phyloP scores from a whole-genome alignment of 1,140 invertebrate genomes.

The Gryon sp. region DNA sequence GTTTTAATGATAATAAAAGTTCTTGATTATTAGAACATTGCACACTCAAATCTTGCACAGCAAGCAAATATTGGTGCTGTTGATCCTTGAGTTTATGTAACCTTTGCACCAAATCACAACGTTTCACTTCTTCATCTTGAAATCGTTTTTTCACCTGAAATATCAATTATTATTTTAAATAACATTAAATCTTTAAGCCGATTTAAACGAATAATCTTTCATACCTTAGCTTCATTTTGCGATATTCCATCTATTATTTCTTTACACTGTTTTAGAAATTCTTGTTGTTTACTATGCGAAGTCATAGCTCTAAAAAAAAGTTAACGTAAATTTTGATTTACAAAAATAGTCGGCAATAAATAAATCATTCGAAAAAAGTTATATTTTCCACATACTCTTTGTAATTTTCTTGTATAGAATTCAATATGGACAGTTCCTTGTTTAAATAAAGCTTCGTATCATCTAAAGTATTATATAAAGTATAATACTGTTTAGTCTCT shows the following conservation, averaged over 20 bases:
- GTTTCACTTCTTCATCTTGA: slow-evolving; percentile 85
- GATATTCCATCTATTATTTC: slow-evolving; percentile 91
- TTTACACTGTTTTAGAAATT: slow-evolving; percentile 94
- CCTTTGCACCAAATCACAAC: slow-evolving; percentile 86
- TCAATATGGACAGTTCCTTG: slow-evolving; percentile 94
- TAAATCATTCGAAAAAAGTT: slow-evolving; percentile 23
- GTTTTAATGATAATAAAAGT: slow-evolving; percentile 67
- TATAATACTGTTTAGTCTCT: slow-evolving; percentile 98
- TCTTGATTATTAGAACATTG: slow-evolving; percentile 86
- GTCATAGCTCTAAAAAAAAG: slow-evolving; percentile 83
- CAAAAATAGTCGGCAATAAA: not conserved
- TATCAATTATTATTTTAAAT: not conserved
- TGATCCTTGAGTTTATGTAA: slow-evolving; percentile 88
- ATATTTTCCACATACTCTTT: slow-evolving; percentile 85
- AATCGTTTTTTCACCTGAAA: slow-evolving; percentile 80
- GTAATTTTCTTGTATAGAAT: slow-evolving; percentile 97
- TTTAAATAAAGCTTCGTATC: slow-evolving; percentile 94
- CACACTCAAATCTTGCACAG: slow-evolving; percentile 89
- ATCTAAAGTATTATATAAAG: slow-evolving; percentile 96
- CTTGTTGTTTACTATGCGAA: slow-evolving; percentile 85
- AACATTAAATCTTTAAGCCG: not conserved
- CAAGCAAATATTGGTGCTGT: slow-evolving; percentile 90
- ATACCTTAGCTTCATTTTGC: slow-evolving; percentile 88
- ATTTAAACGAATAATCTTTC: not conserved
- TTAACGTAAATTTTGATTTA: slow-evolving; percentile 21